phyloP scores from a whole-genome alignment of 2,113 vertebrate genomes.

The Proteles cristata region DNA sequence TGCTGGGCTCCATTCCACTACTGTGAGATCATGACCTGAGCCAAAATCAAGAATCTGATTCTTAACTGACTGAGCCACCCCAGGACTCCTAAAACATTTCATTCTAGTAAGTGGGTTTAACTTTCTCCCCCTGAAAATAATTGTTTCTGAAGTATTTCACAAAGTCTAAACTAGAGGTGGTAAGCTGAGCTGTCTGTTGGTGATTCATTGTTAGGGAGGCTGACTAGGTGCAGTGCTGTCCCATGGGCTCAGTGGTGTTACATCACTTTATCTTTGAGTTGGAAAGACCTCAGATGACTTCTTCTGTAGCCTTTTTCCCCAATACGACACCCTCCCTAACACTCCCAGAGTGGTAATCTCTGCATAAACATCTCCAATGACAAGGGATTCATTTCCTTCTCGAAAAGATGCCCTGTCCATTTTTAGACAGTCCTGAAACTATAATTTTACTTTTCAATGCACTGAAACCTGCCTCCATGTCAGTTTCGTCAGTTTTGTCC shows the following conservation, averaged over 20 bases:
- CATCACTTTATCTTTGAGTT: not conserved
- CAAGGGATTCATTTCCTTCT: not conserved
- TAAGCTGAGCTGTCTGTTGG: not conserved
- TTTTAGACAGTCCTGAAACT: not conserved
- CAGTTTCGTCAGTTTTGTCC: not conserved
- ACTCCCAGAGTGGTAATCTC: not conserved
- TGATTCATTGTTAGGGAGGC: not conserved
- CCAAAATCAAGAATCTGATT: too few relatives aligned
- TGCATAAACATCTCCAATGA: not conserved
- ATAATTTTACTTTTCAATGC: constrained; percentile 14
- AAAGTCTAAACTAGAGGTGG: not conserved
- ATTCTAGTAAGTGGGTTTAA: not conserved
- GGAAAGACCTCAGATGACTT: not conserved
- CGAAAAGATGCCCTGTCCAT: not conserved
- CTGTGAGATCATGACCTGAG: too few relatives aligned
- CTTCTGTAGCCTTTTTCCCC: not conserved
- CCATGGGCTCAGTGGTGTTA: not conserved
- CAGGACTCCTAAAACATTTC: not conserved
- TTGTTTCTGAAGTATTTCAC: not conserved
- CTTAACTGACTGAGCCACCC: too few relatives aligned
- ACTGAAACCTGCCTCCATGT: not conserved
- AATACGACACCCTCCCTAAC: not conserved
- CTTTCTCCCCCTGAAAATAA: not conserved
- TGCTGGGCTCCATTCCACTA: too few relatives aligned
- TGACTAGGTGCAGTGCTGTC: not conserved